phyloP scores from a whole-genome alignment of 1,140 invertebrate species.

The Caerostris extrusa region DNA sequence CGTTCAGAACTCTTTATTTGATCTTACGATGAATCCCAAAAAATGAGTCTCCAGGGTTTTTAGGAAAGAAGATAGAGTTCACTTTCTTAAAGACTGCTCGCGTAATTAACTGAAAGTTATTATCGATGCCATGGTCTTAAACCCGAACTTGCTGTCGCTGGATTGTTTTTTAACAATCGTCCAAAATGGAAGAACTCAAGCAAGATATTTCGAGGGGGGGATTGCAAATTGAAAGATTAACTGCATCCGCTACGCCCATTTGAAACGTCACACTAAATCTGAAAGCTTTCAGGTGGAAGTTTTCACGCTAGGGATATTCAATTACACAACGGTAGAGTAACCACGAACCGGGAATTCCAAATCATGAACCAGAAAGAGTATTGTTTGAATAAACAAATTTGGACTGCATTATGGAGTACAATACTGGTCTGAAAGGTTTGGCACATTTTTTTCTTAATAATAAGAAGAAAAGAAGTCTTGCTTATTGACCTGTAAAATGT shows the following conservation, averaged over 20 bases:
- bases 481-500: not conserved
- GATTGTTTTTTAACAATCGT: conserved; percentile 15
- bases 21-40: conserved; percentile 6
- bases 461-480: not conserved
- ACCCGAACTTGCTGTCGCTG: not conserved
- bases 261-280: conserved; percentile 9
- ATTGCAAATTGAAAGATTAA: conserved; percentile 37
- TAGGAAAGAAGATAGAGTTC: not conserved
- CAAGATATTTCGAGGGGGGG: conserved; percentile 19
- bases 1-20: conserved; percentile 29
- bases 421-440: not conserved
- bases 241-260: conserved; percentile 15
- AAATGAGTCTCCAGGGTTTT: conserved; percentile 23
- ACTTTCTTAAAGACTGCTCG: conserved; percentile 8
- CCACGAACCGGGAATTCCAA: conserved; percentile 1
- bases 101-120: conserved; percentile 32
- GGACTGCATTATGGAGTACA: not conserved
- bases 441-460: not conserved
- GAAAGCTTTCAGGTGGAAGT: not conserved
- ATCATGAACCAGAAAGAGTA: conserved; percentile 32
- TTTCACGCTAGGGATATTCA: conserved; percentile 25
- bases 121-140: conserved; percentile 29
- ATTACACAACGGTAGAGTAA: conserved; percentile 10
- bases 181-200: conserved; percentile 11
- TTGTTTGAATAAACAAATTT: conserved; percentile 22